Percentiles rank a stretch among this genome's conserved stretches.
Conservation (phyloP, 2,888 invertebrate genomes). For the Apocheima hispidaria region DNA sequence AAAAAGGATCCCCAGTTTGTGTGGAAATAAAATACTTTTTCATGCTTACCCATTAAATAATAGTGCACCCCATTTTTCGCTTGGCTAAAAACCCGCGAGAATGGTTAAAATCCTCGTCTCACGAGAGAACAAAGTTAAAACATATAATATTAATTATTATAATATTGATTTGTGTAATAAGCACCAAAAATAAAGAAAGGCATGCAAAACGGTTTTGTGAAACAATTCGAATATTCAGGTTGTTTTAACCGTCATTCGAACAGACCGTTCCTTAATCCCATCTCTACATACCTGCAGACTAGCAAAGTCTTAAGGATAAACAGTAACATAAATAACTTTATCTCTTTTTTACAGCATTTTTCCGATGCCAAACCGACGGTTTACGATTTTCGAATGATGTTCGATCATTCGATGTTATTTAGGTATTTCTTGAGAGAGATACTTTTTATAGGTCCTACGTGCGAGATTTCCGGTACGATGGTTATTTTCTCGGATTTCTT, state of each 20-base stretch:
- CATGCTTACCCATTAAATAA: too few relatives aligned
- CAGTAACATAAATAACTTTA: constrained; percentile 43
- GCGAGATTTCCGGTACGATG: constrained; percentile 9
- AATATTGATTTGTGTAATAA: too few relatives aligned
- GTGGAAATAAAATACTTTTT: too few relatives aligned
- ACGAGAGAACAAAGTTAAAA: too few relatives aligned
- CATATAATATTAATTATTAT: too few relatives aligned
- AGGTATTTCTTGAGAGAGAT: constrained; percentile 24
- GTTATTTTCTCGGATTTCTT: constrained; percentile 18
- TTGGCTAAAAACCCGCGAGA: too few relatives aligned
- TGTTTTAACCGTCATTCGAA: background rate
- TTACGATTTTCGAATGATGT: constrained; percentile 35
- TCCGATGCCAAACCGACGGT: constrained; percentile 34
- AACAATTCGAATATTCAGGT: background rate
- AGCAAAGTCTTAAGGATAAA: constrained; percentile 31
- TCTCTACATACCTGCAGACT: constrained; percentile 23
- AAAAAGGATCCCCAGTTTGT: too few relatives aligned
- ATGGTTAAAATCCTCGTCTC: too few relatives aligned
- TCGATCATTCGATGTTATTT: constrained; percentile 23
- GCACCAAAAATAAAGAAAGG: background rate
- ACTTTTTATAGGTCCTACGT: constrained; percentile 27
- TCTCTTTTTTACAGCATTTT: constrained; percentile 42
- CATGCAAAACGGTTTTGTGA: background rate
- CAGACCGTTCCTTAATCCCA: background rate
- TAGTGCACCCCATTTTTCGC: too few relatives aligned